Evolutionary conservation across 2,888 invertebrate species (phyloP).

Genomic region (Caenorhabditis zanzibari): DNA sequence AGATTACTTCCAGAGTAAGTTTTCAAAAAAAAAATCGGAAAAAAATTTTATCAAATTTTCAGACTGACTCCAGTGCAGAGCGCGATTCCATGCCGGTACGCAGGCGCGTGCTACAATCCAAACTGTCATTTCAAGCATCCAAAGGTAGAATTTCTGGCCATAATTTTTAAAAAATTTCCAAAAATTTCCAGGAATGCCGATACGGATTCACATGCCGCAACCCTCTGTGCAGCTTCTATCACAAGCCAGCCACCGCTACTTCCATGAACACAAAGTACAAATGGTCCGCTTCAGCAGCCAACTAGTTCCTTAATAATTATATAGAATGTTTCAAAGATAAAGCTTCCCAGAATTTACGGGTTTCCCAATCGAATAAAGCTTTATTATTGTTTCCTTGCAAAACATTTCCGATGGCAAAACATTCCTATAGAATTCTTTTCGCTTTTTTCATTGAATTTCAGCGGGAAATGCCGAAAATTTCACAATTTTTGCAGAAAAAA

Average conservation of each 20-base stretch:
- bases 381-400: too few species aligned
- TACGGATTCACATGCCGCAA: conserved; percentile 72
- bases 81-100: conserved; percentile 73
- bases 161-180: too few species aligned
- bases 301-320: conserved; percentile 3
- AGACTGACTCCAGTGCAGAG: conserved; percentile 37
- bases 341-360: too few species aligned
- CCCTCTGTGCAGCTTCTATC: conserved; percentile 72
- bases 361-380: too few species aligned
- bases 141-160: conserved; percentile 56
- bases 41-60: background rate
- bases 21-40: background rate
- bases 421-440: too few species aligned
- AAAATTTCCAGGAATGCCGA: conserved; percentile 66
- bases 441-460: too few species aligned
- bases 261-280: conserved; percentile 65
- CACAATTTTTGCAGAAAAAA: background rate
- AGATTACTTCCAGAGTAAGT: background rate
- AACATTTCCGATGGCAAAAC: too few species aligned
- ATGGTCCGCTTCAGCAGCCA: conserved; percentile 60
- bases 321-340: too few species aligned
- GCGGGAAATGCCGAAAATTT: background rate
- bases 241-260: conserved; percentile 54
- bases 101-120: conserved; percentile 72
- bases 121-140: conserved; percentile 78